Percentiles rank a stretch among this genome's conserved stretches.
Conservation (phyloP, 1,140 invertebrate species). For the Calephelis nemesis region DNA sequence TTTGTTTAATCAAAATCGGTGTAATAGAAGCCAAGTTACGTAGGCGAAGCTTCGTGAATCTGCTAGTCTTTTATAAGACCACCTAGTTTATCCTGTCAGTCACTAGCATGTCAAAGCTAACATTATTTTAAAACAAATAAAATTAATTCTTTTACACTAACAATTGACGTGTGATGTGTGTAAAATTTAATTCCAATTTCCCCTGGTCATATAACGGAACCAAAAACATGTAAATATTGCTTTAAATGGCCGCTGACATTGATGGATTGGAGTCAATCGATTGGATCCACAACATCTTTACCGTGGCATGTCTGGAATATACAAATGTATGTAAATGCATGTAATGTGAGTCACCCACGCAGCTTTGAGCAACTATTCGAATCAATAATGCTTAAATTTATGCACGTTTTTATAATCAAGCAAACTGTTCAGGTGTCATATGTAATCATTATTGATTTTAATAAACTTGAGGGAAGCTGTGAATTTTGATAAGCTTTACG, state of each 20-base stretch:
- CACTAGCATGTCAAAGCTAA: no score
- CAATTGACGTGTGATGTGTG: neutral
- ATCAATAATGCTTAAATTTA: conserved; percentile 6
- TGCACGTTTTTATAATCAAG: conserved; percentile 11
- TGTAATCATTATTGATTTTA: conserved; percentile 2
- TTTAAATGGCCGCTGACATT: conserved; percentile 4
- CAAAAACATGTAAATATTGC: conserved; percentile 9
- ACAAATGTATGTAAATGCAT: conserved; percentile 12
- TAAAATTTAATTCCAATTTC: neutral
- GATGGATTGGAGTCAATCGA: conserved; percentile 9
- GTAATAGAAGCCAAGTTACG: no score
- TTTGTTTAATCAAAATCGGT: no score
- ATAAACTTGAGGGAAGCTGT: neutral
- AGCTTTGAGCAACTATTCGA: neutral
- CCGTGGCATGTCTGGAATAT: neutral
- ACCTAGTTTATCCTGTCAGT: no score
- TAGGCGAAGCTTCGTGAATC: no score
- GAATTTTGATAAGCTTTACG: no score
- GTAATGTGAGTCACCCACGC: conserved; percentile 2
- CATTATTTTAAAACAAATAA: neutral
- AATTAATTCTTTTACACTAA: neutral
- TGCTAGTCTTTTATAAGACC: no score
- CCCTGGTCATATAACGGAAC: neutral
- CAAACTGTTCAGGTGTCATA: neutral
- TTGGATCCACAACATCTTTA: conserved; percentile 1